Conservation (phyloP, 2,113 vertebrate species). For the Notarius lentiginosus region DNA sequence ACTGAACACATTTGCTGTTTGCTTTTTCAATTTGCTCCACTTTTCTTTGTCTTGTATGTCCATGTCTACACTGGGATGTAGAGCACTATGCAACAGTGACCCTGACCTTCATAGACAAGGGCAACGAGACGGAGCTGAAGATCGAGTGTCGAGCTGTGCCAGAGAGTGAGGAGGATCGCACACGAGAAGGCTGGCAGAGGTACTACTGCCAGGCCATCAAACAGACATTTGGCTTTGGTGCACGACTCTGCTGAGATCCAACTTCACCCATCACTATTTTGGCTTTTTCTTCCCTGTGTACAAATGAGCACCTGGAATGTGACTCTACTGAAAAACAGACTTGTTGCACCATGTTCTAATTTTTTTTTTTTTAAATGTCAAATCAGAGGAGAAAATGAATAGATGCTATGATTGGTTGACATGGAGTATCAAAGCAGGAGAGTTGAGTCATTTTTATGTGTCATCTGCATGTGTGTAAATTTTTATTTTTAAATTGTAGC, state of each 20-base stretch:
- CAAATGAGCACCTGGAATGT: slow-evolving; percentile 25
- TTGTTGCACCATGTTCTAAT: slow-evolving; percentile 37
- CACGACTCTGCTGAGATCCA: slow-evolving; percentile 78
- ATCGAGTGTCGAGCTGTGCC: slow-evolving; percentile 84
- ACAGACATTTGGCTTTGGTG: slow-evolving; percentile 87
- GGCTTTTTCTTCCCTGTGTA: slow-evolving; percentile 30
- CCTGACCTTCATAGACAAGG: slow-evolving; percentile 79
- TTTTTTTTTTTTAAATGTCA: slow-evolving; percentile 35
- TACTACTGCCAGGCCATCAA: slow-evolving; percentile 89
- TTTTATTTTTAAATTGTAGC: slow-evolving; percentile 28
- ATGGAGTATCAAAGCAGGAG: not conserved
- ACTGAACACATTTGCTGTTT: not conserved
- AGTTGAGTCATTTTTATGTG: slow-evolving; percentile 19
- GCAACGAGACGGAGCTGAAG: slow-evolving; percentile 80
- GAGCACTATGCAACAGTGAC: slow-evolving; percentile 85
- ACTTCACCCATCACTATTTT: slow-evolving; percentile 6
- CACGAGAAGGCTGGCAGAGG: slow-evolving; percentile 84
- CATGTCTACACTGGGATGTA: slow-evolving; percentile 54
- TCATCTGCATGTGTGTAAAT: slow-evolving; percentile 43
- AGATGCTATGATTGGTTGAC: not conserved
- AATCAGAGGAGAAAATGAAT: slow-evolving; percentile 11
- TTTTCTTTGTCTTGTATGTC: not conserved
- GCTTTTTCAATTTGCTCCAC: not conserved
- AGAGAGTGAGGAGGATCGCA: slow-evolving; percentile 81
- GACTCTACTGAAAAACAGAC: slow-evolving; percentile 41